Percentiles rank a stretch among this genome's conserved stretches.
phyloP scores from a whole-genome alignment of 2,113 vertebrate genomes.

The Scomber japonicus region DNA sequence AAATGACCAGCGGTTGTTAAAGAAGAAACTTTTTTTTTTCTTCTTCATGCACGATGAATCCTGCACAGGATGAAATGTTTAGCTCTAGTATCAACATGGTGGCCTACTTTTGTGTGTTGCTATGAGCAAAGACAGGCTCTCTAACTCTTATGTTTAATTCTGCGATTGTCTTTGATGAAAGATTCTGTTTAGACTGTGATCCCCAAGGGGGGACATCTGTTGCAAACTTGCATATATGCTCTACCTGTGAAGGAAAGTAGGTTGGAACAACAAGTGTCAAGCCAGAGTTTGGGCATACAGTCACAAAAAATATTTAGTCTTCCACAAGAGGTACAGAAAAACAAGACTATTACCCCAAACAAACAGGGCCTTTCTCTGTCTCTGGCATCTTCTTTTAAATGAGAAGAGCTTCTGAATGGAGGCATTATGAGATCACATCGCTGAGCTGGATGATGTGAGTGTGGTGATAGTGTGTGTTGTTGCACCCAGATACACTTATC shows the following conservation, averaged over 20 bases:
- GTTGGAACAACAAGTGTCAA: constrained; percentile 58
- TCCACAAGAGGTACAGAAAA: constrained; percentile 14
- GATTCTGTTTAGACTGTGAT: constrained; percentile 75
- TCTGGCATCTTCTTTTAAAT: constrained; percentile 58
- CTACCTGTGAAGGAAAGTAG: constrained; percentile 63
- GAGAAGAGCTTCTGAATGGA: constrained; percentile 63
- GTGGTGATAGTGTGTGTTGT: constrained; percentile 24
- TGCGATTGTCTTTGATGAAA: constrained; percentile 79
- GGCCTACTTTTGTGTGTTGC: constrained; percentile 70
- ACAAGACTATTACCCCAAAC: constrained; percentile 42
- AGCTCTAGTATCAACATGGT: constrained; percentile 43
- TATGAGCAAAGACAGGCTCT: constrained; percentile 55
- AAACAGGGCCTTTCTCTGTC: constrained; percentile 59
- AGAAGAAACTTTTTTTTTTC: not conserved
- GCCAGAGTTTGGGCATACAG: constrained; percentile 1
- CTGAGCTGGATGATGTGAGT: constrained; percentile 57
- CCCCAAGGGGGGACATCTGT: constrained; percentile 64
- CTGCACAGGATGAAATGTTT: constrained; percentile 43
- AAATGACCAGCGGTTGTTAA: constrained; percentile 29
- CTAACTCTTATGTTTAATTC: constrained; percentile 78
- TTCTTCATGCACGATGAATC: constrained; percentile 26
- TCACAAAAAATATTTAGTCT: constrained; percentile 30
- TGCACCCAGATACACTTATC: constrained; percentile 40
- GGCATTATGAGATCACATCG: constrained; percentile 75
- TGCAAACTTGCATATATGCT: constrained; percentile 50